These are phyloP conservation scores for Sander lucioperca DNA, from an alignment of 2,113 vertebrate species.

Conservation along the genomic window DNA sequence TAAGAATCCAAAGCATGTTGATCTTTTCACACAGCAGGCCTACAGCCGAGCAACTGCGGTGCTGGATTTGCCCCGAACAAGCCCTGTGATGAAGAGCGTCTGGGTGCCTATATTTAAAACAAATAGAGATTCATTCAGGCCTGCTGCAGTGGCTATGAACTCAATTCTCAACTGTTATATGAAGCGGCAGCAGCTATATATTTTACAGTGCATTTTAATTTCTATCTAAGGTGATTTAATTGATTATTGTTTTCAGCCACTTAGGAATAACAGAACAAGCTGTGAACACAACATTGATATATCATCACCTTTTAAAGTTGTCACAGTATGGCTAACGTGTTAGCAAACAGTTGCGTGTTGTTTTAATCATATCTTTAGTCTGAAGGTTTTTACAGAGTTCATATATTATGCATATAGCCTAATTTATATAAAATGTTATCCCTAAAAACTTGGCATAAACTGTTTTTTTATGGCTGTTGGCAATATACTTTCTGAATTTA, in stretches of 20 bases:
- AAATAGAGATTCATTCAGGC: slow-evolving; percentile 18
- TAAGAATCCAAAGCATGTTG: slow-evolving; percentile 19
- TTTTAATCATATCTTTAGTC: too few species aligned
- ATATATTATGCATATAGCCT: too few species aligned
- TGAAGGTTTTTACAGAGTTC: too few species aligned
- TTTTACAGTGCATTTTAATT: background rate
- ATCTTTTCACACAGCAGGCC: slow-evolving; percentile 24
- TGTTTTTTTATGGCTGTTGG: too few species aligned
- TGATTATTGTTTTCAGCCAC: background rate
- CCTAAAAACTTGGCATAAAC: too few species aligned
- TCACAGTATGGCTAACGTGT: background rate
- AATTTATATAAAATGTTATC: too few species aligned
- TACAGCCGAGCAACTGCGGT: slow-evolving; percentile 28
- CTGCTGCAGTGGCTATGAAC: background rate
- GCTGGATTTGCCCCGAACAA: slow-evolving; percentile 13
- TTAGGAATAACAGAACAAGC: background rate
- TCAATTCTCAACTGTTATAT: slow-evolving; percentile 7
- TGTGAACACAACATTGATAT: background rate
- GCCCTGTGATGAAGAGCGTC: background rate
- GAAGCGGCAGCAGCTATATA: background rate
- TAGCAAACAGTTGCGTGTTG: background rate
- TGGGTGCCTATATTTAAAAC: slow-evolving; percentile 29
- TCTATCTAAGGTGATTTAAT: background rate
- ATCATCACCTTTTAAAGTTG: background rate
- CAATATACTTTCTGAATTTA: too few species aligned